These are phyloP conservation scores for Thalassophryne amazonica DNA, from an alignment of 2,797 vertebrate genomes.

Conservation along the genomic window DNA sequence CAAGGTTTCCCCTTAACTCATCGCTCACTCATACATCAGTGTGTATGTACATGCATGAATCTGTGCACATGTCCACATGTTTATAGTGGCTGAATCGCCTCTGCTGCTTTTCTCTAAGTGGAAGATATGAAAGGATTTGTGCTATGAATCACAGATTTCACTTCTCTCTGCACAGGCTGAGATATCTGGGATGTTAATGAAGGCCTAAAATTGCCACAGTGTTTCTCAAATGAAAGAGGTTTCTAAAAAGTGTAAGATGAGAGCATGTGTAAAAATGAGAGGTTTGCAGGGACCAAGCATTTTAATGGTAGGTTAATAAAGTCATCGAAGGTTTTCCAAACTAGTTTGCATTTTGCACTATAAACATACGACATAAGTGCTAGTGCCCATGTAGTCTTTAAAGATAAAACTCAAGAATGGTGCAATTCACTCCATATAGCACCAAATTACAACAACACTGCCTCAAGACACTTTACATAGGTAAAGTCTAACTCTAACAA, in stretches of 20 bases:
- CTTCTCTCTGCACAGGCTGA: conserved; percentile 26
- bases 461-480: too few relatives aligned
- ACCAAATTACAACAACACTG: too few relatives aligned
- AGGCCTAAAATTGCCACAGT: conserved; percentile 45
- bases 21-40: conserved; percentile 42
- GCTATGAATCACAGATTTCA: conserved; percentile 49
- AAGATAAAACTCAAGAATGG: too few relatives aligned
- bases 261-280: conserved; percentile 16
- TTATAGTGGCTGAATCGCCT: conserved; percentile 48
- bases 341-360: too few relatives aligned
- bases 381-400: too few relatives aligned
- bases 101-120: conserved; percentile 50
- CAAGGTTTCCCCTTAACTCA: conserved; percentile 50
- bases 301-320: conserved; percentile 5
- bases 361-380: too few relatives aligned
- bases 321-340: background rate
- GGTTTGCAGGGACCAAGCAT: conserved; percentile 4
- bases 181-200: conserved; percentile 53
- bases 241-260: conserved; percentile 44
- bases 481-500: too few relatives aligned
- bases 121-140: conserved; percentile 59
- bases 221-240: conserved; percentile 42
- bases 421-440: too few relatives aligned
- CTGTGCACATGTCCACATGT: conserved; percentile 19
- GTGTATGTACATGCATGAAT: conserved; percentile 15